These are phyloP conservation scores for Hyposmocoma kahamanoa DNA, from an alignment of 1,140 invertebrate species.

Conservation along the genomic window DNA sequence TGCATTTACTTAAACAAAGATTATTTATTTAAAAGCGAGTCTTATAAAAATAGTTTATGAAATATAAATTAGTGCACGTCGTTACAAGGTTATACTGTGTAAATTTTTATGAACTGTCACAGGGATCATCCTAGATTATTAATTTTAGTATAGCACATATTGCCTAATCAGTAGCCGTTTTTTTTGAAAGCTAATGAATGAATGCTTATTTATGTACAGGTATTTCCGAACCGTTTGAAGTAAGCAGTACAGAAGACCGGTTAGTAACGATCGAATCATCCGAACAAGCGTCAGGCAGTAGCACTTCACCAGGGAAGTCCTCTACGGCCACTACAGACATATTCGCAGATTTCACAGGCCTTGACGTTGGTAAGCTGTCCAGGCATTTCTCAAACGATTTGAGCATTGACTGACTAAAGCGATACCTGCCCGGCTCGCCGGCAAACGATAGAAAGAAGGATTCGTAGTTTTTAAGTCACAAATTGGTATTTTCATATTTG, in stretches of 20 bases:
- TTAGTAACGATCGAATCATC: slow-evolving; percentile 35
- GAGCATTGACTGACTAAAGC: slow-evolving; percentile 70
- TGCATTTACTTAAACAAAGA: no score
- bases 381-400: slow-evolving; percentile 67
- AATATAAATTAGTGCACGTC: no score
- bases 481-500: no score
- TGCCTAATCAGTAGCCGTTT: no score
- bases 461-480: neutral
- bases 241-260: slow-evolving; percentile 55
- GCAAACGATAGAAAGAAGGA: slow-evolving; percentile 24
- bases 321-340: slow-evolving; percentile 45
- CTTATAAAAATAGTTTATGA: no score
- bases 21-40: no score
- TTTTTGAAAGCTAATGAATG: no score
- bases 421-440: slow-evolving; percentile 61
- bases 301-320: slow-evolving; percentile 25
- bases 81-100: no score
- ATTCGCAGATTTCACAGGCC: slow-evolving; percentile 61
- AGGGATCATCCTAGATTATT: no score
- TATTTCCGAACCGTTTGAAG: slow-evolving; percentile 69
- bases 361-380: slow-evolving; percentile 59
- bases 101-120: no score
- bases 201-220: no score
- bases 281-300: slow-evolving; percentile 34
- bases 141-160: no score